Evolutionary conservation across 2,797 vertebrate genomes (phyloP), one percentile per base, ranked within the genome.

Genomic region (Cossypha dichroa): DNA sequence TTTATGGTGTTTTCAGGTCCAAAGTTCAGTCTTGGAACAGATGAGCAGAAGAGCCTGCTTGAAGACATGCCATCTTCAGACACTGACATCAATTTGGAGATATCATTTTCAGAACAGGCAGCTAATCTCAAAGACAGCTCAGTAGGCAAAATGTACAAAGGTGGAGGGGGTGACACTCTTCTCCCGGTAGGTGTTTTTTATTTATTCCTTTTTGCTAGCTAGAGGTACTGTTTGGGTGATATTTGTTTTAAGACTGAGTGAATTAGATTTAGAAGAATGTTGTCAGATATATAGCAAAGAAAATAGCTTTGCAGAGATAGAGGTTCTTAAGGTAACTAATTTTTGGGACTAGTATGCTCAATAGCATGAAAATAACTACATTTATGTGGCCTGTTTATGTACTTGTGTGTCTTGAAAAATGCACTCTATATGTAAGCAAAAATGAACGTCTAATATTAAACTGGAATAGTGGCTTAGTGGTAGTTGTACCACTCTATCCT

Each of bases 61-160:
- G 96, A 98, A 66, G 96, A 98, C 16, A 10, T 66, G n/a, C 85
- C 80, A 1, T 97, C 98, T 86, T 93, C 83, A 0, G 99, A 99
- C 97, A 99, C 98, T 0, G 98, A 99, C 60, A 98, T 99, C 90
- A 99, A 99, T 85, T 97, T 99, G 70, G 99, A 99, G 78, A 99
- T 99, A 90, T 98, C 99, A 0, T 99, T 99, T 97, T 98, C 99
- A 9, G 99, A 99, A 93, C 99, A 99, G 97, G 99, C 99, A 7
- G 97, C 99, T 94, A 98, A 94, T 95, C 98, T 98, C 93, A 98
- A 98, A 97, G 99, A 99, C 21, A 97, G 72, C 84, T 90, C 97
- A 88, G 98, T 92, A 96, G 98, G 97, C 91, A 97, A 91, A 80
- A 94, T 78, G 17, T 94, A 81, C 64, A 97, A 88, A 84, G 85